Percentiles rank a stretch among this genome's conserved stretches.
Conservation (phyloP, 1,140 invertebrate species). For the Brachionus calyciflorus region DNA sequence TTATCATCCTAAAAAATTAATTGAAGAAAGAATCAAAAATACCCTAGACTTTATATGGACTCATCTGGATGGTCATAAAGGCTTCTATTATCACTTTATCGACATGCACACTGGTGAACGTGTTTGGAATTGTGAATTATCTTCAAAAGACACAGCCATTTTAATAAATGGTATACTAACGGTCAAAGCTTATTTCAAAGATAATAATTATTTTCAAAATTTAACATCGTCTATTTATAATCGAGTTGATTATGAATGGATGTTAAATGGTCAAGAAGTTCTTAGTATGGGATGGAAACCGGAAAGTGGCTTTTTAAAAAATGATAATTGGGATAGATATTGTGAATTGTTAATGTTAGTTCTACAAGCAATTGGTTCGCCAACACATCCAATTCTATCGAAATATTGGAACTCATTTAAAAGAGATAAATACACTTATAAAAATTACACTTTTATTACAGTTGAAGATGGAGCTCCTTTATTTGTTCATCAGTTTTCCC, state of each 20-base stretch:
- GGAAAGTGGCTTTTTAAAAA: conserved; percentile 1
- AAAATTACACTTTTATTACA: neutral
- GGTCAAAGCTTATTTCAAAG: neutral
- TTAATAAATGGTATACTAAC: neutral
- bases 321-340: neutral
- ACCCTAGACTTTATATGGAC: conserved; percentile 1
- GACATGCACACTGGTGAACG: neutral
- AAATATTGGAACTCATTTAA: neutral
- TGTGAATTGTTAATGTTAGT: neutral
- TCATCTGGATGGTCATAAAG: neutral
- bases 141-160: conserved; percentile 5
- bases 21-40: conserved; percentile 6
- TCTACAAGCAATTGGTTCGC: conserved; percentile 23
- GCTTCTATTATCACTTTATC: conserved; percentile 15
- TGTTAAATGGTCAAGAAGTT: neutral
- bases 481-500: conserved; percentile 4
- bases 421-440: neutral
- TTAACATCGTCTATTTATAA: neutral
- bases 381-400: neutral
- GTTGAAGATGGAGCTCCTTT: neutral
- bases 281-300: conserved; percentile 9
- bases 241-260: conserved; percentile 11
- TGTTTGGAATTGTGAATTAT: conserved; percentile 11
- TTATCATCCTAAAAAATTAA: neutral
- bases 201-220: neutral